A percentile compares a stretch with the other conserved stretches of the same genome.
Conservation (phyloP, 1,140 invertebrate species). For the Potamilus streckersoni region DNA sequence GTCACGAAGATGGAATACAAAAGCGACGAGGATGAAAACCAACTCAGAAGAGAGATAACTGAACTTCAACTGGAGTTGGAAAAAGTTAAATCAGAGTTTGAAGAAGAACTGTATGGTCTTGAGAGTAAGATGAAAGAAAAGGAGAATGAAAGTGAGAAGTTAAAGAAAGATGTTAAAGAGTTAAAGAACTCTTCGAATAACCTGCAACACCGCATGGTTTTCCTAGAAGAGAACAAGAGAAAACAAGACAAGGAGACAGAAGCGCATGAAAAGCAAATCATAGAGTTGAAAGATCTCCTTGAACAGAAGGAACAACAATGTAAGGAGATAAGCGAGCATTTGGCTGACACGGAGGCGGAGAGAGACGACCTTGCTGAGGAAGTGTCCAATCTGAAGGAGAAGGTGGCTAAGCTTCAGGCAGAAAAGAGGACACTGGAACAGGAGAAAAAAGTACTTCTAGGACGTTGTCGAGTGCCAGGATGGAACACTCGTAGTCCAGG, state of each 20-base stretch:
- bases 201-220: slow-evolving; percentile 19
- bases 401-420: slow-evolving; percentile 14
- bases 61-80: slow-evolving; percentile 8
- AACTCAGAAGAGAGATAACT: slow-evolving; percentile 15
- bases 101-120: slow-evolving; percentile 14
- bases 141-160: slow-evolving; percentile 4
- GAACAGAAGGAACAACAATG: slow-evolving; percentile 22
- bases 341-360: slow-evolving; percentile 27
- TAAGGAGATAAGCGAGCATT: slow-evolving; percentile 12
- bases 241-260: slow-evolving; percentile 15
- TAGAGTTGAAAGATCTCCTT: slow-evolving; percentile 8
- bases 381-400: slow-evolving; percentile 17
- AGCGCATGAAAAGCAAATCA: slow-evolving; percentile 26
- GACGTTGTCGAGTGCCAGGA: slow-evolving; percentile 23
- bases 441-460: slow-evolving; percentile 28
- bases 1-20: slow-evolving; percentile 17
- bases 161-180: slow-evolving; percentile 8
- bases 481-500: slow-evolving; percentile 18
- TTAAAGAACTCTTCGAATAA: not conserved
- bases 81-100: slow-evolving; percentile 8
- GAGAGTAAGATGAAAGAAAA: slow-evolving; percentile 15
- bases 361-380: slow-evolving; percentile 28
- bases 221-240: slow-evolving; percentile 18
- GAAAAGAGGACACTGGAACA: slow-evolving; percentile 24
- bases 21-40: slow-evolving; percentile 13